Conservation (phyloP, 35 echinoderm and acorn worm genomes). For the Ophiothrix spiculata region DNA sequence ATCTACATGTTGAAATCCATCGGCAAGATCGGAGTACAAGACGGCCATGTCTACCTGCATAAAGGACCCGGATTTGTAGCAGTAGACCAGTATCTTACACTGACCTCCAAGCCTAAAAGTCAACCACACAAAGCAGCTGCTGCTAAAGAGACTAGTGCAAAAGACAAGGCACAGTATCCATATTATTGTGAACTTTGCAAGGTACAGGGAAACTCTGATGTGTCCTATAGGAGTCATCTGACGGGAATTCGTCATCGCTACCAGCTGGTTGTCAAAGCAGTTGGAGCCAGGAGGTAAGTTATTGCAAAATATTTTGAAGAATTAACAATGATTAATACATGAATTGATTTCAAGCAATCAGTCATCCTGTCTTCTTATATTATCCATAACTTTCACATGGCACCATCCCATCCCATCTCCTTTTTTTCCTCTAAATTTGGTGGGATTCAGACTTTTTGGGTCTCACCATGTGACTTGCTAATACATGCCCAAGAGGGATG, state of each 20-base stretch:
- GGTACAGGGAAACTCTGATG: conserved; percentile 38
- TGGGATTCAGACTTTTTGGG: not conserved
- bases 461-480: not conserved
- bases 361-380: not conserved
- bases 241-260: conserved; percentile 35
- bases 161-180: conserved; percentile 26
- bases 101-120: conserved; percentile 13
- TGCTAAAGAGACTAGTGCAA: not conserved
- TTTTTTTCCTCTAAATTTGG: not conserved
- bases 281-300: conserved; percentile 36
- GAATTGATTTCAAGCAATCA: not conserved
- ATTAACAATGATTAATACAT: not conserved
- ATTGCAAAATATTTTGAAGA: not conserved
- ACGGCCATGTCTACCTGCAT: conserved; percentile 39
- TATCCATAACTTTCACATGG: not conserved
- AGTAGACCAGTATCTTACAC: conserved; percentile 42
- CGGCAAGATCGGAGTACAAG: conserved; percentile 29
- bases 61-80: conserved; percentile 36
- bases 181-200: conserved; percentile 49
- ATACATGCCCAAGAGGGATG: no score
- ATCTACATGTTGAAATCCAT: conserved; percentile 26
- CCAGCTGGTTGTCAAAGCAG: conserved; percentile 37
- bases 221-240: conserved; percentile 33
- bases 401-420: not conserved
- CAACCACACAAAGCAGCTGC: not conserved